phyloP scores from a whole-genome alignment of 2,888 invertebrate species.

The Plagodis pulveraria region DNA sequence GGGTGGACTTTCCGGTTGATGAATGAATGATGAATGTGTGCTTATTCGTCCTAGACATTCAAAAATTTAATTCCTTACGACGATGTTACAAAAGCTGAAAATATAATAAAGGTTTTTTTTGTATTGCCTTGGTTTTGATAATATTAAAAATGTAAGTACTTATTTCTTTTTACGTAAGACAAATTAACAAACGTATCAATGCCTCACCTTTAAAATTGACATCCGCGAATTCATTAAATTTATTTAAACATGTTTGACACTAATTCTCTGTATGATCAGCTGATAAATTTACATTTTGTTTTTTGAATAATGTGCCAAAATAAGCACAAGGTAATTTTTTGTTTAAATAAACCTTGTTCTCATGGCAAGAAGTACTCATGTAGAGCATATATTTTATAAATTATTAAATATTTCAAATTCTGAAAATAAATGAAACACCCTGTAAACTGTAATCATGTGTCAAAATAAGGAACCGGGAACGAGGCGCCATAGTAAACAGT shows the following conservation, averaged over 20 bases:
- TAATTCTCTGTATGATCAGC: slow-evolving; percentile 23
- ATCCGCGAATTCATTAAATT: background rate
- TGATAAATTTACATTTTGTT: slow-evolving; percentile 9
- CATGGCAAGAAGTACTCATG: no score
- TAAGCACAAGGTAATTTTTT: slow-evolving; percentile 14
- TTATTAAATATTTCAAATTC: no score
- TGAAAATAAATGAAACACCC: slow-evolving; percentile 42
- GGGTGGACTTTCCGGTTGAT: no score
- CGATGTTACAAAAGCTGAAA: no score
- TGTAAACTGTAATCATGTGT: slow-evolving; percentile 50
- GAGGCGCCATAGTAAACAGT: slow-evolving; percentile 46
- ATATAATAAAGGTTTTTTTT: no score
- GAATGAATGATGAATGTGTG: no score
- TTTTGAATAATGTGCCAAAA: slow-evolving; percentile 6
- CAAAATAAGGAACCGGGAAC: slow-evolving; percentile 40
- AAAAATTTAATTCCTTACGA: no score
- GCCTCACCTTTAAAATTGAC: slow-evolving; percentile 21
- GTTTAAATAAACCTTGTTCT: background rate
- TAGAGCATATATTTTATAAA: no score
- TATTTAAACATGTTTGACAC: background rate
- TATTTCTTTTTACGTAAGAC: no score
- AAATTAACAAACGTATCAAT: slow-evolving; percentile 25
- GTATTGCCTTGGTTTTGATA: no score
- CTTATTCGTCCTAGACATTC: no score
- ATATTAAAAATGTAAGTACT: no score